These are phyloP conservation scores for Netelia fuscicornis DNA, from an alignment of 2,888 invertebrate species.

Conservation along the genomic window DNA sequence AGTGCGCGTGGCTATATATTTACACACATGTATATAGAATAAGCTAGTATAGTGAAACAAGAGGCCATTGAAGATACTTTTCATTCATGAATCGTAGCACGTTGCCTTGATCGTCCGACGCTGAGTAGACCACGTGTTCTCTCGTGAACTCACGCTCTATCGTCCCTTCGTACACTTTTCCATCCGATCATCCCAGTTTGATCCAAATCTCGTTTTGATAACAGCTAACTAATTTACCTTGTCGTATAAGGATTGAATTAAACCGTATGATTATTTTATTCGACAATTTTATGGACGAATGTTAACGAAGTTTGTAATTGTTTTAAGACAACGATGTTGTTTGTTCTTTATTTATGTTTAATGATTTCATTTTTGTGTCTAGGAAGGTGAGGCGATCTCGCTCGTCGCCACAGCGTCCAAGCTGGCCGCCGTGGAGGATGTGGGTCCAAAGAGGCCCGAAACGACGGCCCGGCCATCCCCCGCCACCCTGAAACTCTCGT, in stretches of 20 bases:
- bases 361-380: constrained; percentile 51
- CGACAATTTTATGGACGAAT: not conserved
- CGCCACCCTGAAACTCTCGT: constrained; percentile 81
- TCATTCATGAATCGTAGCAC: constrained; percentile 64
- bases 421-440: constrained; percentile 93
- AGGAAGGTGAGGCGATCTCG: constrained; percentile 85
- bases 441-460: constrained; percentile 89
- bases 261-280: no score
- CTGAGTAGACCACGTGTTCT: constrained; percentile 37
- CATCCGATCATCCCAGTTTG: not conserved
- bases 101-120: constrained; percentile 13
- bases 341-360: constrained; percentile 9
- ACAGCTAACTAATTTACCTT: not conserved
- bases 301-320: not conserved
- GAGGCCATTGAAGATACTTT: constrained; percentile 57
- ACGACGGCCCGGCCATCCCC: constrained; percentile 77
- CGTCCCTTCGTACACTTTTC: not conserved
- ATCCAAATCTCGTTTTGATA: not conserved
- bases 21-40: constrained; percentile 10
- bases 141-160: constrained; percentile 1
- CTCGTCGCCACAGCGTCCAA: constrained; percentile 87
- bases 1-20: constrained; percentile 6
- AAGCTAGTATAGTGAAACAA: constrained; percentile 25
- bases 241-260: not conserved
- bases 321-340: not conserved